Evolutionary conservation across 2,888 invertebrate genomes (phyloP).

Genomic region (Chesias legatella): DNA sequence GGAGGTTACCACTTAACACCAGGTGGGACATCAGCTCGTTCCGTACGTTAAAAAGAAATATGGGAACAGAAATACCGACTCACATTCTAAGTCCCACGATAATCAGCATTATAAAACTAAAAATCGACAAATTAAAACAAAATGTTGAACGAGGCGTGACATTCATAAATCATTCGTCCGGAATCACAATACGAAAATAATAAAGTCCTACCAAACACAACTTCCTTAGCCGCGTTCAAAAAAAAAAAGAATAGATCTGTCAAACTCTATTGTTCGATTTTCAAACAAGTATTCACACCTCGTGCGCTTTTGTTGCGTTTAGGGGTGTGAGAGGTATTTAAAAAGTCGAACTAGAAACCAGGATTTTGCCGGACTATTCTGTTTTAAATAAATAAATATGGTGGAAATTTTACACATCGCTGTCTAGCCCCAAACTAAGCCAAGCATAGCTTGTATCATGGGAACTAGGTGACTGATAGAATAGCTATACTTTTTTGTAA

Average conservation of each 20-base stretch:
- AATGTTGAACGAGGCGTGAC: slow-evolving; percentile 22
- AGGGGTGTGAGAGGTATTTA: slow-evolving; percentile 19
- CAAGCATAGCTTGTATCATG: too few species aligned
- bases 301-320: slow-evolving; percentile 29
- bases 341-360: slow-evolving; percentile 6
- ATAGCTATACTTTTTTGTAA: too few species aligned
- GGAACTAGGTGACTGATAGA: too few species aligned
- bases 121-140: slow-evolving; percentile 28
- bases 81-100: slow-evolving; percentile 10
- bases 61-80: too few species aligned
- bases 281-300: slow-evolving; percentile 48
- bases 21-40: too few species aligned
- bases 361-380: too few species aligned
- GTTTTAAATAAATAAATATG: too few species aligned
- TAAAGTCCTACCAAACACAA: slow-evolving; percentile 33
- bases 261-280: slow-evolving; percentile 53
- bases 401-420: too few species aligned
- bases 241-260: slow-evolving; percentile 55
- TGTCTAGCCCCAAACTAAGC: too few species aligned
- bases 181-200: slow-evolving; percentile 28
- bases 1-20: too few species aligned
- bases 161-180: slow-evolving; percentile 29
- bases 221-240: slow-evolving; percentile 36
- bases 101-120: slow-evolving; percentile 14
- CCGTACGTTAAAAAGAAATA: too few species aligned